Evolutionary conservation across 2,888 invertebrate genomes (phyloP).

Genomic region (Villa cingulata): DNA sequence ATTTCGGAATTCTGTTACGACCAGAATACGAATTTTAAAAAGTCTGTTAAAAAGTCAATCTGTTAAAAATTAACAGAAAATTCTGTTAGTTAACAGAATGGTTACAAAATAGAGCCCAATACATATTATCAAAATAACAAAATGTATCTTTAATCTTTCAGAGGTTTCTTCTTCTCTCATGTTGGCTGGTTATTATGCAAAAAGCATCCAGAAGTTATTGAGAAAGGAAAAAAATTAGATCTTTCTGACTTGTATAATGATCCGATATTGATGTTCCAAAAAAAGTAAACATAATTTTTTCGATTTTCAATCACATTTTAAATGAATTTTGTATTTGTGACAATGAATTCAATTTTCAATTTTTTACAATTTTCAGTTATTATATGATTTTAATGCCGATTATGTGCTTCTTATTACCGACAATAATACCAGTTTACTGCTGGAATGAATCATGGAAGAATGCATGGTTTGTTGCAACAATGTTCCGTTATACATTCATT

Average conservation of each 20-base stretch:
- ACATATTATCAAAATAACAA: no score
- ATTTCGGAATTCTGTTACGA: no score
- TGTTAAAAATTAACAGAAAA: no score
- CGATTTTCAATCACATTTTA: not conserved
- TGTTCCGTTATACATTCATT: conserved; percentile 65
- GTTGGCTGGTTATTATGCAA: conserved; percentile 85
- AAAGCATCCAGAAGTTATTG: conserved; percentile 81
- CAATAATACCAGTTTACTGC: conserved; percentile 55
- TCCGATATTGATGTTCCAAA: conserved; percentile 74
- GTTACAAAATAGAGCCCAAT: not conserved
- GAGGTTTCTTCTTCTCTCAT: conserved; percentile 94
- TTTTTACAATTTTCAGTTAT: conserved; percentile 38
- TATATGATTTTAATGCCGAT: conserved; percentile 63
- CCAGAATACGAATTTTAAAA: no score
- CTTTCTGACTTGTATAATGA: conserved; percentile 70
- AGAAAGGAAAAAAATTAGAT: conserved; percentile 75
- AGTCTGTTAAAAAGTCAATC: no score
- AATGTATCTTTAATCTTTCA: conserved; percentile 18
- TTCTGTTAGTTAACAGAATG: no score
- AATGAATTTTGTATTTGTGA: no score
- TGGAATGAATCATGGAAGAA: conserved; percentile 63
- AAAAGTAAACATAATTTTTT: conserved; percentile 59
- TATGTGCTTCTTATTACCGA: conserved; percentile 64
- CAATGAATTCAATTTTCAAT: no score
- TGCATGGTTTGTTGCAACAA: conserved; percentile 53